Evolutionary conservation across 2,797 vertebrate genomes (phyloP).

Genomic region (Microctenopoma steveboyesi): DNA sequence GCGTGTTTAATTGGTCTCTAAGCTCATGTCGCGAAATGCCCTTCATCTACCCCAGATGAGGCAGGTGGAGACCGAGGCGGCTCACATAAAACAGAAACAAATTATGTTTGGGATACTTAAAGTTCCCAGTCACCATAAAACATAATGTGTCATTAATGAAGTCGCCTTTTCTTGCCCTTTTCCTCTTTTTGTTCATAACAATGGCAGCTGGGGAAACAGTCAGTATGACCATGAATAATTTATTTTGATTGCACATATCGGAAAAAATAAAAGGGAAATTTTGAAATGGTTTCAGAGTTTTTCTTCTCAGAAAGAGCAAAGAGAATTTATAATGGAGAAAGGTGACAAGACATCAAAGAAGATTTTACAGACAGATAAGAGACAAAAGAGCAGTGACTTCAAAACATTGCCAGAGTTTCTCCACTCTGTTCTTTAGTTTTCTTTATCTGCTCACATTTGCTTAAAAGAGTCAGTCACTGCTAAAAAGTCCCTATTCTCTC

Average conservation of each 20-base stretch:
- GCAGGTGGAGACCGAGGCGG: slow-evolving; percentile 76
- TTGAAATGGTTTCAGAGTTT: slow-evolving; percentile 64
- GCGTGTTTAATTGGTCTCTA: slow-evolving; percentile 73
- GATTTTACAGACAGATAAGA: slow-evolving; percentile 78
- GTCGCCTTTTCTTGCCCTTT: slow-evolving; percentile 70
- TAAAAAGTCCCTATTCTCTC: slow-evolving; percentile 27
- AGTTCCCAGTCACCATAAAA: slow-evolving; percentile 77
- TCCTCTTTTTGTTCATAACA: slow-evolving; percentile 75
- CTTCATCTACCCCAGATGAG: slow-evolving; percentile 61
- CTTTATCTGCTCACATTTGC: slow-evolving; percentile 51
- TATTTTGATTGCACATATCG: slow-evolving; percentile 72
- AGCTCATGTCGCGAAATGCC: slow-evolving; percentile 79
- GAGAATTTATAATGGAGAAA: slow-evolving; percentile 79
- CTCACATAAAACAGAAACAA: slow-evolving; percentile 78
- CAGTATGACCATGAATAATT: slow-evolving; percentile 77
- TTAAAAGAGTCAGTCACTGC: slow-evolving; percentile 1
- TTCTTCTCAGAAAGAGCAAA: slow-evolving; percentile 76
- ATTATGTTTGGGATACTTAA: slow-evolving; percentile 74
- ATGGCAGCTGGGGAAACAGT: slow-evolving; percentile 74
- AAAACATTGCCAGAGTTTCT: slow-evolving; percentile 69
- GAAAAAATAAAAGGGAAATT: slow-evolving; percentile 59
- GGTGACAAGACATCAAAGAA: slow-evolving; percentile 82
- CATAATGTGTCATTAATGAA: slow-evolving; percentile 77
- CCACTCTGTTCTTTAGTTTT: slow-evolving; percentile 65
- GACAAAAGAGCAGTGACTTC: slow-evolving; percentile 78